Evolutionary conservation across 2,797 vertebrate species (phyloP).

Genomic region (Sardinella longiceps): DNA sequence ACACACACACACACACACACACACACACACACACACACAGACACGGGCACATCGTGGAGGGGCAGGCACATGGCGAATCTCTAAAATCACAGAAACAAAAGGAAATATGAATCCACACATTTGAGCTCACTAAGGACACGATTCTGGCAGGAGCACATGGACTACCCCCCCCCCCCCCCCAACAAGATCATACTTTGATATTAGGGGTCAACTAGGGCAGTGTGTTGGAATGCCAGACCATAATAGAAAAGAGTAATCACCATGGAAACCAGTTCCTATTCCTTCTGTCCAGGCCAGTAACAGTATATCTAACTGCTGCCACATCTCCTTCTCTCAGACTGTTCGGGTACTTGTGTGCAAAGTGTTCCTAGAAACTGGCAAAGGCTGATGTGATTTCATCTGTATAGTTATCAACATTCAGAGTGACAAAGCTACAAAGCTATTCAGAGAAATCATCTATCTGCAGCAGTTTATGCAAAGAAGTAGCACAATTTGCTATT

Average conservation of each 20-base stretch:
- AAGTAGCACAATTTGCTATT: not conserved
- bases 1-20: constrained; percentile 27
- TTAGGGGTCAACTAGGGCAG: not conserved
- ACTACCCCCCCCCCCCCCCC: too few species aligned
- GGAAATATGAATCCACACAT: not conserved
- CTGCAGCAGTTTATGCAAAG: not conserved
- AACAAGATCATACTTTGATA: not conserved
- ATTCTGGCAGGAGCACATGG: not conserved
- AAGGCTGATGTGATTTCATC: not conserved
- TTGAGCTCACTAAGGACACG: not conserved
- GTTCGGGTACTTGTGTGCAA: not conserved
- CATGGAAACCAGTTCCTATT: not conserved
- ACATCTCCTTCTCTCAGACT: constrained; percentile 1
- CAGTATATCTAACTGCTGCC: not conserved
- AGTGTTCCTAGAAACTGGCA: not conserved
- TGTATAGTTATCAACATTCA: not conserved
- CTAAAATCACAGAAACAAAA: not conserved
- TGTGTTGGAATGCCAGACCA: not conserved
- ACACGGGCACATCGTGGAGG: constrained; percentile 4
- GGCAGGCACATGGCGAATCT: not conserved
- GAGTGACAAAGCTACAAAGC: not conserved
- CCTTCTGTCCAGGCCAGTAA: not conserved
- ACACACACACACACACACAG: constrained; percentile 28
- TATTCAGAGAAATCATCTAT: too few species aligned
- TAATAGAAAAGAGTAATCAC: not conserved